Evolutionary conservation across 2,113 vertebrate genomes (phyloP), one percentile per base, ranked within the genome.

Genomic region (Amphilophus citrinellus): DNA sequence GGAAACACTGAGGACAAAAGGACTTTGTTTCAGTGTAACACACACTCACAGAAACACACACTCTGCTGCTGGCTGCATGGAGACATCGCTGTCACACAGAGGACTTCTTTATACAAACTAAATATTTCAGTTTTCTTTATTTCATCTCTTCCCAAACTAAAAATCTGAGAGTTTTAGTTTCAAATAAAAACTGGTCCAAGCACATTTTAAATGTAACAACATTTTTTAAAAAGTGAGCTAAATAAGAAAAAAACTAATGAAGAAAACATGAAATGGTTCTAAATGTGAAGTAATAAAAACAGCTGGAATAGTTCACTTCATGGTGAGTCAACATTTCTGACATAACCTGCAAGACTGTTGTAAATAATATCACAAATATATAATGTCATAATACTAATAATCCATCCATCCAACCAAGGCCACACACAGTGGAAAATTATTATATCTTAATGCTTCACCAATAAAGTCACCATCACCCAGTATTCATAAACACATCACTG

Each of bases 81-180:
- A 53, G 86, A 86, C 10, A 30, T 89, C 86, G 5, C 78, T 6
- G 42, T 32, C 63, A 44, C 37, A 90, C 84, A 88, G 50, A 61
- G 9, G 42, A 76, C 1, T 76, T 61, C 39, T 86, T 90, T 88
- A 84, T 93, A 61, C 47, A 44, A 44, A 14, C 17, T 61, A 77
- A 7, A 83, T 76, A 37, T 59, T 75, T 77, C 65, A 10, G 17
- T 68, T 57, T 56, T 24, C 73, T 39, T 53, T 27, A 20, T 5
- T 76, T 27, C 42, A 24, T 24, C 24, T 24, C 24, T 24, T 24
- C 24, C 24, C 24, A 24, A 24, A 24, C 24, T 24, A 24, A 24
- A 24, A 24, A 44, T 39, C 61, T 37, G 61, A 63, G 18, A 63
- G 18, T 63, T 62, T 62, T 20, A 62, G 61, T 62, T 10, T 62